Percentiles rank a stretch among this genome's conserved stretches.
phyloP scores from a whole-genome alignment of 2,113 vertebrate species.

The Gadus chalcogrammus region DNA sequence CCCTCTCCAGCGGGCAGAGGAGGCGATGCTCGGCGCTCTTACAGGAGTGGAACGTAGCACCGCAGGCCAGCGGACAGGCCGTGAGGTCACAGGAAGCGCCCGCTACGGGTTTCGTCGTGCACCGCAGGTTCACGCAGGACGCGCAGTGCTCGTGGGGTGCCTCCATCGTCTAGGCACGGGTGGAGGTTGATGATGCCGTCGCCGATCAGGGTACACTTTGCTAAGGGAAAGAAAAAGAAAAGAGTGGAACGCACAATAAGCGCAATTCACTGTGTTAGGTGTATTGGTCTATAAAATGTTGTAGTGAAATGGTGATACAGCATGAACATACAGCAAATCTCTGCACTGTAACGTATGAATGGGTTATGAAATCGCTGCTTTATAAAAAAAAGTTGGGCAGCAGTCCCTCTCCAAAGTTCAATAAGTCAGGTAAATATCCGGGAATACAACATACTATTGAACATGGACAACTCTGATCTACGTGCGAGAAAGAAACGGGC shows the following conservation, averaged over 20 bases:
- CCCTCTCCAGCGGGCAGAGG: constrained; percentile 87
- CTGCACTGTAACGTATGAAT: too few species aligned
- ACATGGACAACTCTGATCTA: too few species aligned
- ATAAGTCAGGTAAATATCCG: too few species aligned
- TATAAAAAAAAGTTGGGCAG: too few species aligned
- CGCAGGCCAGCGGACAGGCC: constrained; percentile 85
- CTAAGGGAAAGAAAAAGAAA: constrained; percentile 40
- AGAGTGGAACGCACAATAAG: constrained; percentile 8
- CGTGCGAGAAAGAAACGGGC: too few species aligned
- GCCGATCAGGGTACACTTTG: constrained; percentile 48
- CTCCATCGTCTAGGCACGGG: constrained; percentile 68
- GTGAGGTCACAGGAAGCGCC: constrained; percentile 87
- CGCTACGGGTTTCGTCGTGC: constrained; percentile 81
- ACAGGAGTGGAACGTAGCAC: constrained; percentile 93
- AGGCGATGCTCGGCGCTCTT: constrained; percentile 89
- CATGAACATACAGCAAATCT: too few species aligned
- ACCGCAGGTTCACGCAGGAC: constrained; percentile 88
- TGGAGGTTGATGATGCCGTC: background rate
- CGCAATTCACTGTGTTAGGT: too few species aligned
- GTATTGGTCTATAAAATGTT: too few species aligned
- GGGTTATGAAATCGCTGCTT: too few species aligned
- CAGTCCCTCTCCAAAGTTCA: too few species aligned
- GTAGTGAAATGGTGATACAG: too few species aligned
- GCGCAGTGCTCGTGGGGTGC: constrained; percentile 86
- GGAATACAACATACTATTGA: too few species aligned